Evolutionary conservation across 2,113 vertebrate genomes (phyloP).

Genomic region (Ophthalmolycus amberensis): DNA sequence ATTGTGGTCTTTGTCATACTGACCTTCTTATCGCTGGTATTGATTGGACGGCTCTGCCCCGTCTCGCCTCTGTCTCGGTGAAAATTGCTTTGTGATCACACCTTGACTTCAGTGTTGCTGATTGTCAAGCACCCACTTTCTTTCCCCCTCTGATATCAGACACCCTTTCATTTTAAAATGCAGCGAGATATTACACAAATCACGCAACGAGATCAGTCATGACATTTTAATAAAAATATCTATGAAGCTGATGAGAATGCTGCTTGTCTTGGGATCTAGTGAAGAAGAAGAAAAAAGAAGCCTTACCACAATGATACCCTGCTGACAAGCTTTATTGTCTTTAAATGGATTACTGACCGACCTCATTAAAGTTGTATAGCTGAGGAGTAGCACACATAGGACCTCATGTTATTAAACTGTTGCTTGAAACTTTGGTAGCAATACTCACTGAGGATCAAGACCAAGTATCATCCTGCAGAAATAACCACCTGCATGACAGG

Average conservation of each 20-base stretch:
- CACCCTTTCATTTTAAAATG: not conserved
- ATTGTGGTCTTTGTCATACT: conserved; percentile 46
- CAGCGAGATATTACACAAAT: not conserved
- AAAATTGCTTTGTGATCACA: not conserved
- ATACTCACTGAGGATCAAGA: conserved; percentile 30
- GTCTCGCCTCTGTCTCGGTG: conserved; percentile 32
- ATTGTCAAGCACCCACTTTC: not conserved
- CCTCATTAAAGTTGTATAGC: conserved; percentile 41
- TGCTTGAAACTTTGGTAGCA: not conserved
- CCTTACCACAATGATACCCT: conserved; percentile 4
- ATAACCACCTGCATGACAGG: conserved; percentile 33
- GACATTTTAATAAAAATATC: conserved; percentile 6
- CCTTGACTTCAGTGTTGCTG: not conserved
- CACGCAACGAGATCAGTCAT: not conserved
- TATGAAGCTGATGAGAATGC: conserved; percentile 7
- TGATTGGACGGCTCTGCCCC: conserved; percentile 44
- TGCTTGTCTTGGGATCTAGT: not conserved
- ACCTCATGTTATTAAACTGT: conserved; percentile 39
- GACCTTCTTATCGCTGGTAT: conserved; percentile 38
- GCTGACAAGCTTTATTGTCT: conserved; percentile 39
- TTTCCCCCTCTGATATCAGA: conserved; percentile 5
- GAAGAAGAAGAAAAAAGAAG: not conserved
- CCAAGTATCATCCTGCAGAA: conserved; percentile 17
- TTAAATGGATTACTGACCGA: conserved; percentile 41
- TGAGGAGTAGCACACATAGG: not conserved